Percentiles rank a stretch among this genome's conserved stretches.
Conservation (phyloP, 2,888 invertebrate genomes). For the Aspidapion aeneum region DNA sequence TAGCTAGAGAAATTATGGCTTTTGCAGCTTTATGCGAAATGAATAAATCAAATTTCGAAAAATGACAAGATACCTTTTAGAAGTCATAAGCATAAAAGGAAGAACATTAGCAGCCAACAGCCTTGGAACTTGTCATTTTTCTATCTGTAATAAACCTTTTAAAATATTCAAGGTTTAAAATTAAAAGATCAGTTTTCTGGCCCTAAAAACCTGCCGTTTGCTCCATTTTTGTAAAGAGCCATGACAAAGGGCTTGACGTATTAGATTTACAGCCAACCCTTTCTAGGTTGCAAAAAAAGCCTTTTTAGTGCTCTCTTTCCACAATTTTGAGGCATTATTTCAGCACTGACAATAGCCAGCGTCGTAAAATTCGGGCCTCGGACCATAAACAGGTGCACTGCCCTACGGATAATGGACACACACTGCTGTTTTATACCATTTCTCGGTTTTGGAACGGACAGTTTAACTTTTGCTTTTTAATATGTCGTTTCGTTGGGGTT, state of each 20-base stretch:
- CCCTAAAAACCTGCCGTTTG: conserved; percentile 16
- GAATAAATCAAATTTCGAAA: neutral
- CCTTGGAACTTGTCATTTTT: neutral
- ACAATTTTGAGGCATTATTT: conserved; percentile 23
- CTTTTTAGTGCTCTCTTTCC: conserved; percentile 21
- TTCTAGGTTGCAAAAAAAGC: conserved; percentile 20
- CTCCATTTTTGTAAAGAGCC: conserved; percentile 21
- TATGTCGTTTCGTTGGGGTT: conserved; percentile 4
- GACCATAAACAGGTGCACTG: conserved; percentile 23
- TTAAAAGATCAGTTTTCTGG: neutral
- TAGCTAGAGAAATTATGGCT: neutral
- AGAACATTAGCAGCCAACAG: neutral
- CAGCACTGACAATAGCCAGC: conserved; percentile 19
- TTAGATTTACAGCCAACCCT: conserved; percentile 22
- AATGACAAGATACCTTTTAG: neutral
- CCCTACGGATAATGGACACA: conserved; percentile 15
- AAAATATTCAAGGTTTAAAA: conserved; percentile 5
- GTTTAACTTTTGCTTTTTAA: conserved; percentile 14
- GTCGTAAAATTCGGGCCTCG: conserved; percentile 22
- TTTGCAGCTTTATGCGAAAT: neutral
- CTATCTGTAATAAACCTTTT: neutral
- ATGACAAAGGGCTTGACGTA: conserved; percentile 16
- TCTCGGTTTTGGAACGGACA: conserved; percentile 5
- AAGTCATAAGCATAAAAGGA: neutral
- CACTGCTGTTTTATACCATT: conserved; percentile 15